phyloP scores from a whole-genome alignment of 2,113 vertebrate species.

The Echinops telfairi region DNA sequence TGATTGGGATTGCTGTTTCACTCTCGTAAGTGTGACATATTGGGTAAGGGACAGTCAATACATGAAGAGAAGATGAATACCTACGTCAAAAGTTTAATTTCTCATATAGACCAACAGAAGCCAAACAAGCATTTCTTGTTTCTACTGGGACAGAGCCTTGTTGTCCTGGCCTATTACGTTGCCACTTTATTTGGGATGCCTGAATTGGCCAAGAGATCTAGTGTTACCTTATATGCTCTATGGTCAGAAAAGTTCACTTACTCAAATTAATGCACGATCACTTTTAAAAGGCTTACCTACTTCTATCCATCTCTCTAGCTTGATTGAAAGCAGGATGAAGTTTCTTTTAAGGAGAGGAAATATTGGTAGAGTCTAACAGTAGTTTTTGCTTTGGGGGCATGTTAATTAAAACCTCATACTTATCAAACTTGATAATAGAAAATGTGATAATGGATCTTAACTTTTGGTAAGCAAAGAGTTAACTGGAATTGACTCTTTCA shows the following conservation, averaged over 20 bases:
- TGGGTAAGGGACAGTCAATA: background rate
- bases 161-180: background rate
- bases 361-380: background rate
- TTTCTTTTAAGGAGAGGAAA: background rate
- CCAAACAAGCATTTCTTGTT: slow-evolving; percentile 28
- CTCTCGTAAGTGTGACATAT: background rate
- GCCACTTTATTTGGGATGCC: background rate
- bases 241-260: slow-evolving; percentile 1
- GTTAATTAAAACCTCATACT: background rate
- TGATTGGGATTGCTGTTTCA: no score
- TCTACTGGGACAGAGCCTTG: background rate
- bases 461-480: slow-evolving; percentile 16
- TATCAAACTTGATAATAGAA: background rate
- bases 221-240: background rate
- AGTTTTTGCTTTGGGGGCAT: background rate
- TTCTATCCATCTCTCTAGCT: background rate
- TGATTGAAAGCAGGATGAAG: background rate
- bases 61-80: background rate
- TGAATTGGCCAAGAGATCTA: background rate
- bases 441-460: background rate
- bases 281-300: slow-evolving; percentile 33
- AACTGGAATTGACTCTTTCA: slow-evolving; percentile 1
- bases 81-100: slow-evolving; percentile 44
- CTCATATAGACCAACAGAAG: slow-evolving; percentile 13
- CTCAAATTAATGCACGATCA: background rate